Conservation (phyloP, 2,113 vertebrate genomes). For the Tonatia bakeri region DNA sequence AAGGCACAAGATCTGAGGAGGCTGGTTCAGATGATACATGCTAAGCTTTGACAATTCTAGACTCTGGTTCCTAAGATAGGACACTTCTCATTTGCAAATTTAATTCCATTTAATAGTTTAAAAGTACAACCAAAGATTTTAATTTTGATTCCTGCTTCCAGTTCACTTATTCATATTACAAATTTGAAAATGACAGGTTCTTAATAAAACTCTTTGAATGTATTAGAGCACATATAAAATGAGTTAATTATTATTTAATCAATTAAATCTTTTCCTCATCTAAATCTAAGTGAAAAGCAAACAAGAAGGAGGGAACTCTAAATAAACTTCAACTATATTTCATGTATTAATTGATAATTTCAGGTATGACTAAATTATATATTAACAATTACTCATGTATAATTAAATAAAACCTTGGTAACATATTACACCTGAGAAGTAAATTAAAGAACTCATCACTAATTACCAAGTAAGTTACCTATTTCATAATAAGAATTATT, state of each 20-base stretch:
- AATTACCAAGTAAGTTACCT: slow-evolving; percentile 5
- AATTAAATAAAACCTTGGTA: slow-evolving; percentile 21
- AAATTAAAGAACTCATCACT: slow-evolving; percentile 44
- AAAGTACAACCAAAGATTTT: slow-evolving; percentile 29
- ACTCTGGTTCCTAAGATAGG: neutral
- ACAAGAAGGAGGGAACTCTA: neutral
- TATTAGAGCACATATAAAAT: slow-evolving; percentile 32
- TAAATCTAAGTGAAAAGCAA: slow-evolving; percentile 45
- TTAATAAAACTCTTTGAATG: slow-evolving; percentile 3
- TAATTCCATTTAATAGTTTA: slow-evolving; percentile 20
- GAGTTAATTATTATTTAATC: neutral
- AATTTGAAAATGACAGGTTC: slow-evolving; percentile 29
- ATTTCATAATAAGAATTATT: slow-evolving; percentile 10
- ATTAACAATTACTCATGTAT: neutral
- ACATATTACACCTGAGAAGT: slow-evolving; percentile 22
- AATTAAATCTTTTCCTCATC: slow-evolving; percentile 36
- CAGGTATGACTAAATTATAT: slow-evolving; percentile 10
- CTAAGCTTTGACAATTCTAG: neutral
- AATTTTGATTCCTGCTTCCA: slow-evolving; percentile 10
- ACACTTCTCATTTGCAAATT: slow-evolving; percentile 7
- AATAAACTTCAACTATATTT: slow-evolving; percentile 41
- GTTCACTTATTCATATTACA: slow-evolving; percentile 27
- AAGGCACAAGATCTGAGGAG: neutral
- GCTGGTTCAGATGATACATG: neutral
- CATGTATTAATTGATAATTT: neutral